Evolutionary conservation across 2,797 vertebrate species (phyloP).

Genomic region (Microhierax caerulescens): DNA sequence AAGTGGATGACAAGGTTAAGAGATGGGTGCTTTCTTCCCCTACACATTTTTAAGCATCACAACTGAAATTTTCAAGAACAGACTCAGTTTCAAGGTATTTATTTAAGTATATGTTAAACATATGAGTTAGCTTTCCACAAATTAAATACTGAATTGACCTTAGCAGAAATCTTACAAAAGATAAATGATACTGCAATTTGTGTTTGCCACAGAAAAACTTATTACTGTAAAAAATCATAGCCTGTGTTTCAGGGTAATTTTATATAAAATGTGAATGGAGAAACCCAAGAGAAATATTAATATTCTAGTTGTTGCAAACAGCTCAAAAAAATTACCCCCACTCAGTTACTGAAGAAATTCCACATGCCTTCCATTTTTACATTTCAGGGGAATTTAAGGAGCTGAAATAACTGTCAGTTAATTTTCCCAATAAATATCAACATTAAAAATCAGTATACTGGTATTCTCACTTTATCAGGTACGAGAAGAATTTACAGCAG

Average conservation of each 20-base stretch:
- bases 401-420: not conserved
- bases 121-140: not conserved
- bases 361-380: not conserved
- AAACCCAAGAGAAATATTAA: not conserved
- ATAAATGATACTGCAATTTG: not conserved
- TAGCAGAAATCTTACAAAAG: not conserved
- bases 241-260: not conserved
- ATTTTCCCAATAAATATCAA: not conserved
- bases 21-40: not conserved
- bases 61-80: not conserved
- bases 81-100: not conserved
- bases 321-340: not conserved
- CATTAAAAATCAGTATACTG: not conserved
- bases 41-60: not conserved
- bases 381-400: not conserved
- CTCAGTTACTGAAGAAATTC: not conserved
- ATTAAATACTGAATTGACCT: not conserved
- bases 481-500: not conserved
- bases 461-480: not conserved
- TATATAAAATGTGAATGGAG: not conserved
- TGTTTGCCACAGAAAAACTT: not conserved
- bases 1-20: not conserved
- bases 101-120: not conserved
- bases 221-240: not conserved
- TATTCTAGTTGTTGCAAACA: not conserved